phyloP scores from a whole-genome alignment of 2,113 vertebrate genomes.

The Suncus etruscus region DNA sequence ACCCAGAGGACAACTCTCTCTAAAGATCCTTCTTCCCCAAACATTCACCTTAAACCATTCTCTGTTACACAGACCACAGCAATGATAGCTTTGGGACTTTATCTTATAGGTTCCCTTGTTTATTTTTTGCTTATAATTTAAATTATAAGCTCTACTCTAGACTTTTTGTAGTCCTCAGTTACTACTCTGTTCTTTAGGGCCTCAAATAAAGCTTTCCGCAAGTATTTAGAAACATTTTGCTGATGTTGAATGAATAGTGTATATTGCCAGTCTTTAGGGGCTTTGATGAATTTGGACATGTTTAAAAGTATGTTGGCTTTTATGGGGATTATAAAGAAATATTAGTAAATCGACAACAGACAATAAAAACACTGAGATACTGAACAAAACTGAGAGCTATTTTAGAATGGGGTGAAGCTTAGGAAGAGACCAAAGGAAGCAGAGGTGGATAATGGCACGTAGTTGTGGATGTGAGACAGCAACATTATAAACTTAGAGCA shows the following conservation, averaged over 20 bases:
- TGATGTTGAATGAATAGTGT: neutral
- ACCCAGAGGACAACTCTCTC: too few relatives aligned
- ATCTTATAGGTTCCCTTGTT: neutral
- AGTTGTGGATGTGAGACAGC: too few relatives aligned
- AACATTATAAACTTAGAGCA: neutral
- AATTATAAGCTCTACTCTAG: neutral
- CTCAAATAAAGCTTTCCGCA: neutral
- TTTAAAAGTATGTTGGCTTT: neutral
- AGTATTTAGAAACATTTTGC: neutral
- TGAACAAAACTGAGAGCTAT: neutral
- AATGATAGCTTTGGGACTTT: neutral
- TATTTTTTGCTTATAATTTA: neutral
- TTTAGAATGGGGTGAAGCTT: too few relatives aligned
- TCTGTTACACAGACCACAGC: neutral
- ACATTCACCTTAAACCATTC: neutral
- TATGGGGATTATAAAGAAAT: too few relatives aligned
- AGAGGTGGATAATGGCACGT: too few relatives aligned
- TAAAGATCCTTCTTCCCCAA: neutral
- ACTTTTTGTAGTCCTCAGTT: neutral
- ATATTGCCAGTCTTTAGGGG: neutral
- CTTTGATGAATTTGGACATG: neutral
- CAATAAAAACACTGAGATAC: too few relatives aligned
- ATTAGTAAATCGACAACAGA: too few relatives aligned
- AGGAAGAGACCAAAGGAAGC: too few relatives aligned
- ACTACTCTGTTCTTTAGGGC: neutral